Base-by-base conservation (phyloP, 2,797 vertebrate genomes). In the Lithobates sylvaticus region DNA sequence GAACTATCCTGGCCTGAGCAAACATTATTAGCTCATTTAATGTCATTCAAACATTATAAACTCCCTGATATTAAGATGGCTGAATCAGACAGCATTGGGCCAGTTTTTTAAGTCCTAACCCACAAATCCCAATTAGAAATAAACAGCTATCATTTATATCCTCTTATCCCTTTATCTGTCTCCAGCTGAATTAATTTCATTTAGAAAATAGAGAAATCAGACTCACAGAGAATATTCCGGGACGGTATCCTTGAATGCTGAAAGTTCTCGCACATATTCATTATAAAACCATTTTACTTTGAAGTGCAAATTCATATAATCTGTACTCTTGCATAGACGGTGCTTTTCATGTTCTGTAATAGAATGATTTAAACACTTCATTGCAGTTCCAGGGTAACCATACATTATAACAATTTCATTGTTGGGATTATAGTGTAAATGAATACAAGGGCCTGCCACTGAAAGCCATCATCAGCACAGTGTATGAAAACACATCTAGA, bases 271-370 rank as follows among this genome's bases (percentile, higher is more conserved):
- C 84, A 99, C 97, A 3, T 99, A 99, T 89, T 99, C 98, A 88
- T 99, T 99, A 94, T 99, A 97, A 94, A 99, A 99, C 98, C 98
- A 99, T 95, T 99, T 99, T 89, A 99, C 98, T 96, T 99, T 99
- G 97, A 99, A 99, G 96, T 99, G 98, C 92, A 99, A 95, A 96
- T 99, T 99, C 98, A 99, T 99, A 93, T 99, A 99, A 93, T 99
- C 98, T 0, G 98, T 99, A 91, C 98, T 99, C 94, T 99, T 99
- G 94, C 98, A 99, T 94, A 98, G 95, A 81, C 96, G 95, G 84
- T 98, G 98, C 91, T 97, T 99, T 73, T 99, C 98, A 44, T 99
- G 98, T 91, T 99, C 98, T 99, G 92, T 83, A 95, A 96, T 27
- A 91, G 89, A 93, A 90, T 73, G 64, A 91, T 47, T 92, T 93